phyloP scores from a whole-genome alignment of 2,888 invertebrate genomes.

The Lithophane socia region DNA sequence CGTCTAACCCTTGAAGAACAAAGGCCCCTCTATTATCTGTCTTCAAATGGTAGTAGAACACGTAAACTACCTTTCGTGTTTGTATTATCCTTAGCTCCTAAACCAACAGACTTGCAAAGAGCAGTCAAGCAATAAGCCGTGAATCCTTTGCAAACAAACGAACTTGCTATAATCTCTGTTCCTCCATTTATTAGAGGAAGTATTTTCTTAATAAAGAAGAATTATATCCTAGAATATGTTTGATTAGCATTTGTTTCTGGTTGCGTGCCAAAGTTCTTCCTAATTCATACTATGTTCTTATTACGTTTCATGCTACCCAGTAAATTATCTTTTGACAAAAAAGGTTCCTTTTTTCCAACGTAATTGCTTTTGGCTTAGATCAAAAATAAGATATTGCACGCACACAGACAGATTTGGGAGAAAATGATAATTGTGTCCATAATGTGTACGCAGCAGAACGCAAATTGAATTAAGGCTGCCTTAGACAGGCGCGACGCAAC shows the following conservation, averaged over 20 bases:
- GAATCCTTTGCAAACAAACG: slow-evolving; percentile 45
- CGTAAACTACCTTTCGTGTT: slow-evolving; percentile 36
- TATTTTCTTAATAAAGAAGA: slow-evolving; percentile 36
- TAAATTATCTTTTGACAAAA: slow-evolving; percentile 1
- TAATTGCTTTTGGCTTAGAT: background rate
- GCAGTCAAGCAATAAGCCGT: slow-evolving; percentile 18
- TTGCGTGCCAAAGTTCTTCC: slow-evolving; percentile 22
- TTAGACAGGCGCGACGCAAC: too few species aligned
- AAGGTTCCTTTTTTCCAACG: background rate
- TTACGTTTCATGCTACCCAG: background rate
- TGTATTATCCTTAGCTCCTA: slow-evolving; percentile 51
- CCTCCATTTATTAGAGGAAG: slow-evolving; percentile 9
- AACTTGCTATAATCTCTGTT: slow-evolving; percentile 19
- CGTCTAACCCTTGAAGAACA: slow-evolving; percentile 30
- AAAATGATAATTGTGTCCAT: background rate
- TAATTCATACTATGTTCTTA: background rate
- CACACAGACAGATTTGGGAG: background rate
- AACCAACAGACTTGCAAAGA: slow-evolving; percentile 34
- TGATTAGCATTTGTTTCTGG: slow-evolving; percentile 41
- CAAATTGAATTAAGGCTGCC: too few species aligned
- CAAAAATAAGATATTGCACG: background rate
- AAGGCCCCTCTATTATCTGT: slow-evolving; percentile 24
- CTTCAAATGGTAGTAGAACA: slow-evolving; percentile 39
- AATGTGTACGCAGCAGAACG: too few species aligned
- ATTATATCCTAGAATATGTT: slow-evolving; percentile 3